Conservation (phyloP, 1,140 invertebrate species). For the Ooceraea biroi region DNA sequence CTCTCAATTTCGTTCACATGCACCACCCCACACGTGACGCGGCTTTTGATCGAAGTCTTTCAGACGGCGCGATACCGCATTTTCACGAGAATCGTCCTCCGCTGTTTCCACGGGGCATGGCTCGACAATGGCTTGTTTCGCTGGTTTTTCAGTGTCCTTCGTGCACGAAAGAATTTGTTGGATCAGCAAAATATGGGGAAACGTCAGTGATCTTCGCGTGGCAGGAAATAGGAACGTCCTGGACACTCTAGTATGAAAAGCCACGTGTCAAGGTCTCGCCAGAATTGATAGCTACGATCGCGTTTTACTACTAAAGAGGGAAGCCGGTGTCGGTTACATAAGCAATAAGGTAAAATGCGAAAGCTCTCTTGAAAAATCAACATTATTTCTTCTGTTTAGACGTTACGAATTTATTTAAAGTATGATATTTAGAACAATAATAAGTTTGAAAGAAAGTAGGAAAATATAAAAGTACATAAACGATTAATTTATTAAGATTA, state of each 20-base stretch:
- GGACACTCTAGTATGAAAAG: conserved; percentile 32
- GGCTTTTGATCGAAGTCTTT: neutral
- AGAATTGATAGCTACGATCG: conserved; percentile 4
- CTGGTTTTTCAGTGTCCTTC: conserved; percentile 4
- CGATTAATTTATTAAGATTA: too few relatives aligned
- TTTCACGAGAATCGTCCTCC: conserved; percentile 10
- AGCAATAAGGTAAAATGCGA: neutral
- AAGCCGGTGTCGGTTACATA: conserved; percentile 1
- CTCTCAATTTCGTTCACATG: conserved; percentile 25
- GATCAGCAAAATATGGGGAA: neutral
- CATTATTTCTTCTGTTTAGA: too few relatives aligned
- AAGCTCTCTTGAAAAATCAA: too few relatives aligned
- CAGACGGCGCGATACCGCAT: conserved; percentile 8
- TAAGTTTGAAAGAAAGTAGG: too few relatives aligned
- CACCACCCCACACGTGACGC: neutral
- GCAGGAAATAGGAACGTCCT: conserved; percentile 43
- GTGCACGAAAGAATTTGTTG: conserved; percentile 3
- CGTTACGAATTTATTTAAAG: too few relatives aligned
- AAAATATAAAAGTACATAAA: too few relatives aligned
- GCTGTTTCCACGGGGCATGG: neutral
- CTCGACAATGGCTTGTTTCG: neutral
- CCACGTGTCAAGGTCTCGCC: conserved; percentile 38
- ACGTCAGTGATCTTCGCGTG: neutral
- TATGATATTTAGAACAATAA: too few relatives aligned
- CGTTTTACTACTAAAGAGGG: conserved; percentile 11